A percentile compares a stretch with the other conserved stretches of the same genome.
phyloP scores from a whole-genome alignment of 1,140 invertebrate species.

The Sitobion miscanthi region DNA sequence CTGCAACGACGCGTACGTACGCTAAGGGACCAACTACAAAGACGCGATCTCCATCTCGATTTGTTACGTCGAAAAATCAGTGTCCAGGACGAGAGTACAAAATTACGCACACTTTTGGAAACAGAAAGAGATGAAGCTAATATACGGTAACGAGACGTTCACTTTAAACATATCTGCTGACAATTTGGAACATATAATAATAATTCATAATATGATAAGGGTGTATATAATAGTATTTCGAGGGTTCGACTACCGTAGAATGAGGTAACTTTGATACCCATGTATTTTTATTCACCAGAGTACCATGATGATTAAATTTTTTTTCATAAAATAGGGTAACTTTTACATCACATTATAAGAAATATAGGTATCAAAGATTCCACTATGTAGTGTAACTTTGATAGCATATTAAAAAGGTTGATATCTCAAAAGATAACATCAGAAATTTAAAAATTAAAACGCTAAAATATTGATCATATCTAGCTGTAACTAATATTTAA shows the following conservation, averaged over 20 bases:
- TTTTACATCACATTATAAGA: no score
- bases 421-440: no score
- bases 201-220: neutral
- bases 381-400: no score
- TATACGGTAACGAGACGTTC: conserved; percentile 64
- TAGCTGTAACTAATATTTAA: no score
- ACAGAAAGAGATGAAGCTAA: conserved; percentile 79
- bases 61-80: conserved; percentile 83
- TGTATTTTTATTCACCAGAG: no score
- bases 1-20: conserved; percentile 80
- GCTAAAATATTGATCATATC: no score
- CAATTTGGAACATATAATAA: neutral
- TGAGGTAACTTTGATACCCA: no score
- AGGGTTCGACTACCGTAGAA: neutral
- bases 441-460: no score
- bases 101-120: conserved; percentile 60
- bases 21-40: conserved; percentile 85
- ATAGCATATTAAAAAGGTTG: no score
- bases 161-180: conserved; percentile 51
- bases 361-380: no score
- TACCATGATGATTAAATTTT: no score
- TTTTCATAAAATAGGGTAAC: no score
- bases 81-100: conserved; percentile 67
- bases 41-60: conserved; percentile 89
- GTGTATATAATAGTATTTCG: neutral